These are phyloP conservation scores for Oxyura jamaicensis DNA, from an alignment of 2,113 vertebrate species.

Conservation along the genomic window DNA sequence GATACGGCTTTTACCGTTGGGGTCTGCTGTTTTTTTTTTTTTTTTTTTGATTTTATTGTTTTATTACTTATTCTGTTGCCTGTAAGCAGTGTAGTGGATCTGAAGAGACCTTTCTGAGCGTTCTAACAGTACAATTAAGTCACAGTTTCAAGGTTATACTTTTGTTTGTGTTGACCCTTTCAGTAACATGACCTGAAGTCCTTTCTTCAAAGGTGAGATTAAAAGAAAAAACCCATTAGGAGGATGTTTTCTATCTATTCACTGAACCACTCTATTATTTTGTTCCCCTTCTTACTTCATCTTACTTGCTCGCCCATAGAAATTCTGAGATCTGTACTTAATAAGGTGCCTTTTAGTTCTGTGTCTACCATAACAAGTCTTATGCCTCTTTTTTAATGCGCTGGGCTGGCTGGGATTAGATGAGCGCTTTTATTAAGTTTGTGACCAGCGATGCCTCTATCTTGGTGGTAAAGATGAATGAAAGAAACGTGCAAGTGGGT, in stretches of 20 bases:
- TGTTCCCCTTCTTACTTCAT: background rate
- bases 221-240: background rate
- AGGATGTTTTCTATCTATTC: background rate
- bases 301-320: background rate
- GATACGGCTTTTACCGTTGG: background rate
- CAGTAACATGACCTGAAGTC: background rate
- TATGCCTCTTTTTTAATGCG: background rate
- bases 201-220: background rate
- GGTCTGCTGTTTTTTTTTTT: background rate
- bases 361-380: background rate
- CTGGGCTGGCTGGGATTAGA: background rate
- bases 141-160: background rate
- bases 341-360: background rate
- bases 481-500: background rate
- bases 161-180: background rate
- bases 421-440: constrained; percentile 13
- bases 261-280: background rate
- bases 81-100: background rate
- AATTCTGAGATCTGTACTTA: background rate
- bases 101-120: background rate
- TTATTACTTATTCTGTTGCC: background rate
- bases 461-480: constrained; percentile 12
- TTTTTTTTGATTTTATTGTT: background rate
- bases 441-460: background rate
- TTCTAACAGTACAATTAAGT: background rate